phyloP scores from a whole-genome alignment of 2,113 vertebrate genomes.

The Capreolus pygargus region DNA sequence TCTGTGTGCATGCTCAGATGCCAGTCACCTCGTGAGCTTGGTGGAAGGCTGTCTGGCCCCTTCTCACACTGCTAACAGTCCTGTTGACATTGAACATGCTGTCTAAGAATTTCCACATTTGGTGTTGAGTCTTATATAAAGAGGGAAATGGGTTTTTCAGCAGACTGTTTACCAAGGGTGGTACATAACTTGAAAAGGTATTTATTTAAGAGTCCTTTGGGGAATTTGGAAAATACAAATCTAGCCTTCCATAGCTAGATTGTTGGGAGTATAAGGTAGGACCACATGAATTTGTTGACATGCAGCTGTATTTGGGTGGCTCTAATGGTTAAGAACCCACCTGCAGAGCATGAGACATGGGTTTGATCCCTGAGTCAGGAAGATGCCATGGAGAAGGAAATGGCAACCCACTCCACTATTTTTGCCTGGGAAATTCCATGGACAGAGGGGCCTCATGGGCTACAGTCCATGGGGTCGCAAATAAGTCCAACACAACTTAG shows the following conservation, averaged over 20 bases:
- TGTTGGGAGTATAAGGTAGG: neutral
- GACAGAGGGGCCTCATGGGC: neutral
- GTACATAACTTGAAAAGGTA: neutral
- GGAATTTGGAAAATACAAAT: neutral
- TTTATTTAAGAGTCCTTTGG: neutral
- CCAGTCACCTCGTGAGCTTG: rapidly evolving
- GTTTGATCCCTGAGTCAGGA: neutral
- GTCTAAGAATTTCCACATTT: neutral
- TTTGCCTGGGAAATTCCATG: neutral
- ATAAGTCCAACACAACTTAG: neutral
- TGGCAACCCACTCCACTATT: neutral
- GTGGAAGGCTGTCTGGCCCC: neutral
- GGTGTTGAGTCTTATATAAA: neutral
- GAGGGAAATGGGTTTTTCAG: neutral
- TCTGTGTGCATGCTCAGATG: neutral
- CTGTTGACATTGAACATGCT: neutral
- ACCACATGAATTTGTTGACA: neutral
- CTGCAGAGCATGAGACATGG: neutral
- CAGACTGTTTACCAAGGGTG: neutral
- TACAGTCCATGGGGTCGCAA: neutral
- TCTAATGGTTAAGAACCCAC: neutral
- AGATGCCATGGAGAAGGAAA: neutral
- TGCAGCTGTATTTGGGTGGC: neutral
- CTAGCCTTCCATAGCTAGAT: rapidly evolving
- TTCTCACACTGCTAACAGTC: neutral